Evolutionary conservation across 1,140 invertebrate genomes (phyloP).

Genomic region (Musca domestica): DNA sequence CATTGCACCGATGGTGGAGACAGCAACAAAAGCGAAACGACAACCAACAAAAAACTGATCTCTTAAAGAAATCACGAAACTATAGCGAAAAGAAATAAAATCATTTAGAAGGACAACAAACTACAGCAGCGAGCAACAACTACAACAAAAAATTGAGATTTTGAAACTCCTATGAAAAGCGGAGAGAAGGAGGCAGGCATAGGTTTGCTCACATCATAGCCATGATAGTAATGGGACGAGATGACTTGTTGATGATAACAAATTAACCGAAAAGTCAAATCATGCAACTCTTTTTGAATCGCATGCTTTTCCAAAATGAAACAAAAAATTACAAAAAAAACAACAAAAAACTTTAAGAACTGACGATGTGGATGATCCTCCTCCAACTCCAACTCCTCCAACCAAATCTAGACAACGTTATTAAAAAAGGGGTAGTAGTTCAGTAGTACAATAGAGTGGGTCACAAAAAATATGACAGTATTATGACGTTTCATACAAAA

Average conservation of each 20-base stretch:
- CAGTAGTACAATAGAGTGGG: too few species aligned
- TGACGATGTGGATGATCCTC: slow-evolving; percentile 15
- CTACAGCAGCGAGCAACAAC: background rate
- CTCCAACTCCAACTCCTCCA: background rate
- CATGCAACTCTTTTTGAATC: slow-evolving; percentile 21
- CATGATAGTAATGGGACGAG: slow-evolving; percentile 23
- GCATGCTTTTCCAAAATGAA: slow-evolving; percentile 6
- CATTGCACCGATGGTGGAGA: background rate
- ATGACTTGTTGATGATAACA: slow-evolving; percentile 25
- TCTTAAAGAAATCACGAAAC: slow-evolving; percentile 12
- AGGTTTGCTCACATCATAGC: background rate
- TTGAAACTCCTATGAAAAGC: background rate
- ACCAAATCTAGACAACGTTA: slow-evolving; percentile 10
- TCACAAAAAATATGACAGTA: too few species aligned
- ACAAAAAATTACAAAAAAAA: background rate
- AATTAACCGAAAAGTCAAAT: slow-evolving; percentile 26
- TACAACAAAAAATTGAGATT: background rate
- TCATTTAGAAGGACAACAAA: background rate
- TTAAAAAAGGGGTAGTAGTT: slow-evolving; percentile 16
- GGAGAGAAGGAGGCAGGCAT: background rate
- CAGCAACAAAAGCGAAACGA: background rate
- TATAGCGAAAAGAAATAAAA: background rate
- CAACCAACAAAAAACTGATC: background rate
- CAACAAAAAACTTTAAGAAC: background rate
- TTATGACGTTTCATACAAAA: too few species aligned